Evolutionary conservation across 1,140 invertebrate genomes (phyloP), one percentile per base, ranked within the genome.

Genomic region (Rhagoletis zephyria): DNA sequence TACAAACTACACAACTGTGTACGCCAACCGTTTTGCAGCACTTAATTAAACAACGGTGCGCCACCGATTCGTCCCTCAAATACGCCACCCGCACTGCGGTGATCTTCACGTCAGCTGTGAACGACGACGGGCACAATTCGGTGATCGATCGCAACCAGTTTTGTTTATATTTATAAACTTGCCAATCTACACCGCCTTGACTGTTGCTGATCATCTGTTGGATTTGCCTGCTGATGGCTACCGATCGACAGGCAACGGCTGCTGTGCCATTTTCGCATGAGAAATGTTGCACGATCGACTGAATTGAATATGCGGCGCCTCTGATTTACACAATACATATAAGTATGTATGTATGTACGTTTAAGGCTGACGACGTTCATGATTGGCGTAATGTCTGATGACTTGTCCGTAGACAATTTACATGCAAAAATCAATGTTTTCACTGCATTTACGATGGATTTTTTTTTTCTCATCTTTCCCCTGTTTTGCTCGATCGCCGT

Each of bases 131-230:
- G 10, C 30, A 6, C 19, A n/a, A n/a, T 19, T 10, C 4, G 30
- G 67, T 14, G 42, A 74, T 74, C 4, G 42, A 74, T 16, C 40
- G 14, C 42, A 48, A 42, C 61, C 16, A 63, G 67, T 74, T 74
- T 48, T 74, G 67, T 74, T 30, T 30, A 74, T 16, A 74, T 74
- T 74, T 81, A 81, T 12, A 81, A 81, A 81, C n/a, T 56, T 42
- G 74, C n/a, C 74, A 81, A 42, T 56, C 9, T 42, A 19, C 48
- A 56, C 7, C n/a, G 51, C 48, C 16, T 81, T 12, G 7, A 56
- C 14, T 56, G 7, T 19, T 81, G 7, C 7, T 81, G 74, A 81
- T 81, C 48, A 81, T 81, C 74, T 81, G 74, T 81, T 56, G 7
- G 10, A n/a, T 51, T 51, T 30, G 16, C 12, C 16, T 56, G 45